Base-by-base conservation (phyloP, 2,888 invertebrate genomes). In the Chloromyia formosa region DNA sequence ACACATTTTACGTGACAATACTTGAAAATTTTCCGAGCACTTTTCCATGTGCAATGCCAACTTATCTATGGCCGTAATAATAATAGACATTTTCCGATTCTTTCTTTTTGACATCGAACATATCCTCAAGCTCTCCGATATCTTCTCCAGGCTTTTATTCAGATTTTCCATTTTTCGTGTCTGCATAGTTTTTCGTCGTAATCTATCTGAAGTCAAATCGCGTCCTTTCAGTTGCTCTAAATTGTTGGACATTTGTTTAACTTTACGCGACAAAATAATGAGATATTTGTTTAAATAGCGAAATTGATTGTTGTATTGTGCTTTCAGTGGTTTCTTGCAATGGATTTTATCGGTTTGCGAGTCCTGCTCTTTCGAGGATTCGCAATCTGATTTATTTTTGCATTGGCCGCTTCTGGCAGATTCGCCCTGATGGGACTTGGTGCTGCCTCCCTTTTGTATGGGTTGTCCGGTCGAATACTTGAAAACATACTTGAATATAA, bases 211-310 rank as follows among this genome's bases (percentile, higher is more conserved):
- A 53, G 71, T 42, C 1, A 61, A n/a, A 27, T 69, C 62, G 16
- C 58, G 58, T 54, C 53, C 27, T 72, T 80, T 78, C 5, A 81
- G 62, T 4, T 77, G 60, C 35, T 80, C 79, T 64, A 82, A 75
- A 42, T 79, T 79, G 20, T 77, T 60, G 0, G 81, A 79, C 80
- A 82, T 82, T 74, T 81, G 80, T 53, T 79, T 79, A 0, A 82
- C 79, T 71, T 81, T 82, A 35, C 79, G 78, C 23, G 82, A 81
- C 1, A 82, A 78, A 9, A 80, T 78, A 5, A 80, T 75, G 12
- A 82, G 76, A 75, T 81, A 82, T 77, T 80, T 80, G 75, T 82
- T 81, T 10, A 82, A 79, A 61, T 81, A 79, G 4, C 78, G 78
- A 60, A 81, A 79, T 61, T 81, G 78, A 42, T 77, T 79, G 62